Evolutionary conservation across 2,113 vertebrate genomes (phyloP), one percentile per base, ranked within the genome.

Genomic region (Aegithalos caudatus): DNA sequence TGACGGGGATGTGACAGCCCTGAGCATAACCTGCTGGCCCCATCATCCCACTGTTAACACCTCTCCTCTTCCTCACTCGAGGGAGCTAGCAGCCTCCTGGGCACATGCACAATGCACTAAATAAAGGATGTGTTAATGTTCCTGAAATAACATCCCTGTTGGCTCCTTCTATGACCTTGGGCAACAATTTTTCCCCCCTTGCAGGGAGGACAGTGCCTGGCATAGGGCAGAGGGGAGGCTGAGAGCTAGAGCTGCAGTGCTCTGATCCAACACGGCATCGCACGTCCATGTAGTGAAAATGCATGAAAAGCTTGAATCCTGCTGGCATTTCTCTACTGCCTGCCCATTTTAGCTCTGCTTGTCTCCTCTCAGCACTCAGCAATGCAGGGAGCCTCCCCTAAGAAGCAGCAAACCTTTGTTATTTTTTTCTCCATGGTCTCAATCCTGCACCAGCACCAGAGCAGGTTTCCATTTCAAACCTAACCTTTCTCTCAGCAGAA

Each of bases 201-300:
- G 3, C 22, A 65, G 37, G 21, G 25, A 72, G 9, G 15, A n/a
- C 11, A 35, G 33, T 48, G 27, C 14, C 23, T 5, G 24, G 35
- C 31, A 45, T 1, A 9, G 13, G 37, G 27, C 21, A 61, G 44
- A 29, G 33, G 8, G 9, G 33, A 71, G 45, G 40, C 64, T 70
- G 58, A 37, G 13, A 69, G 48, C 62, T 45, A 77, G 50, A 58
- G 12, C 57, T 19, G 48, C 78, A n/a, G 66, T 4, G 24, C 20
- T 66, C 28, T 77, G 44, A 37, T 83, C 62, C 8, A 14, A 70
- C 37, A 21, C 0, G 0, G 37, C 20, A 23, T 31, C 0, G 1
- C 0, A 0, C 40, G 47, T 50, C 58, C 74, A 8, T 24, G 28
- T 12, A 47, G 48, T 66, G 24, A 67, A 88, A 94, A 83, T 22